Evolutionary conservation across 2,888 invertebrate genomes (phyloP).

Genomic region (Bellardia bayeri): DNA sequence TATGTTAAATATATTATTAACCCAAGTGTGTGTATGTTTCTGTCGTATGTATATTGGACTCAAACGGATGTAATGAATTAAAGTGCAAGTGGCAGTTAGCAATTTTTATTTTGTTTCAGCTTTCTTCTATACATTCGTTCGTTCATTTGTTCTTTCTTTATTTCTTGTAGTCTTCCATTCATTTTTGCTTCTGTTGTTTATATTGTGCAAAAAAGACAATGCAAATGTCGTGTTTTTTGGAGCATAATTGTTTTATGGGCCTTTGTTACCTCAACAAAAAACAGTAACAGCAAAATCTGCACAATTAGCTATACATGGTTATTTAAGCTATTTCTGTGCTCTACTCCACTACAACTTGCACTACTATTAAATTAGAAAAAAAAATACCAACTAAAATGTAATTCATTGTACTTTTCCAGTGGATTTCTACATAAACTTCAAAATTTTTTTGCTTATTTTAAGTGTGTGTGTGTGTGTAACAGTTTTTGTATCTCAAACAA

Average conservation of each 20-base stretch:
- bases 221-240: constrained; percentile 72
- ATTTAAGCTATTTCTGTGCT: constrained; percentile 36
- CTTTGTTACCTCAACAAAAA: constrained; percentile 66
- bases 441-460: neutral
- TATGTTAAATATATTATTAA: neutral
- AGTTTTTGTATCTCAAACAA: constrained; percentile 38
- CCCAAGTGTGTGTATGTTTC: neutral
- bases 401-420: constrained; percentile 9
- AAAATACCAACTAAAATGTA: neutral
- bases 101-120: constrained; percentile 55
- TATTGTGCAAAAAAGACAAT: constrained; percentile 68
- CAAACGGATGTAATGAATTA: constrained; percentile 74
- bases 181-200: constrained; percentile 67
- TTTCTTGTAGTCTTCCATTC: constrained; percentile 38
- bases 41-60: constrained; percentile 56
- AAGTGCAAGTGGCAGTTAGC: constrained; percentile 73
- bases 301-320: constrained; percentile 65
- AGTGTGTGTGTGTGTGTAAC: neutral
- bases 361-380: constrained; percentile 8
- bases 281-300: constrained; percentile 46
- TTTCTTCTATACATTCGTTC: constrained; percentile 32
- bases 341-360: neutral
- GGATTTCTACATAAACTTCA: neutral
- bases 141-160: constrained; percentile 20
- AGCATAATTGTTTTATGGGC: constrained; percentile 75